phyloP scores from a whole-genome alignment of 2,888 invertebrate genomes.

The Blera fallax region DNA sequence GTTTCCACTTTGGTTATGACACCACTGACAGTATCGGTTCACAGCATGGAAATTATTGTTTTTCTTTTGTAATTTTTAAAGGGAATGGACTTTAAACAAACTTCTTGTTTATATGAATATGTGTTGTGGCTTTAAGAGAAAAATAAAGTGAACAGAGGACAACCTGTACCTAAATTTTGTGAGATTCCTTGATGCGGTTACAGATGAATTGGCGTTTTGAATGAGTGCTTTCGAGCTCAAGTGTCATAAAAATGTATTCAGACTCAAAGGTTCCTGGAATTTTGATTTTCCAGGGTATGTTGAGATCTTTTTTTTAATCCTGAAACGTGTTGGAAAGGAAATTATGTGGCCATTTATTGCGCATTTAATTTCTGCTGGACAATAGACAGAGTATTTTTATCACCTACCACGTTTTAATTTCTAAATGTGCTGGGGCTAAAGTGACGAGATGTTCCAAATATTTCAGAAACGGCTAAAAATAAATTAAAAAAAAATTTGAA shows the following conservation, averaged over 20 bases:
- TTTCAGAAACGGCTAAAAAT: too few species aligned
- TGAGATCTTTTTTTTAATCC: not conserved
- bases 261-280: not conserved
- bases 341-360: not conserved
- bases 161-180: too few species aligned
- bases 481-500: too few species aligned
- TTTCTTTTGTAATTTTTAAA: not conserved
- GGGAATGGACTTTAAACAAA: not conserved
- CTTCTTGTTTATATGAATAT: too few species aligned
- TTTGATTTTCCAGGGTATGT: not conserved
- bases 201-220: not conserved
- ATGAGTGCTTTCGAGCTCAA: not conserved
- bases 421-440: not conserved
- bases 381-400: not conserved
- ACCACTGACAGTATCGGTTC: not conserved
- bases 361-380: not conserved
- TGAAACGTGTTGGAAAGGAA: not conserved
- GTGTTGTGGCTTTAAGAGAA: too few species aligned
- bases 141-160: too few species aligned
- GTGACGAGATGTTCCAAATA: not conserved
- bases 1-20: not conserved
- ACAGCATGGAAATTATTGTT: not conserved
- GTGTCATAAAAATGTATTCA: not conserved
- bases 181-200: not conserved
- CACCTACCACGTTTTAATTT: not conserved